Evolutionary conservation across 2,113 vertebrate genomes (phyloP).

Genomic region (Laticauda laticaudata): DNA sequence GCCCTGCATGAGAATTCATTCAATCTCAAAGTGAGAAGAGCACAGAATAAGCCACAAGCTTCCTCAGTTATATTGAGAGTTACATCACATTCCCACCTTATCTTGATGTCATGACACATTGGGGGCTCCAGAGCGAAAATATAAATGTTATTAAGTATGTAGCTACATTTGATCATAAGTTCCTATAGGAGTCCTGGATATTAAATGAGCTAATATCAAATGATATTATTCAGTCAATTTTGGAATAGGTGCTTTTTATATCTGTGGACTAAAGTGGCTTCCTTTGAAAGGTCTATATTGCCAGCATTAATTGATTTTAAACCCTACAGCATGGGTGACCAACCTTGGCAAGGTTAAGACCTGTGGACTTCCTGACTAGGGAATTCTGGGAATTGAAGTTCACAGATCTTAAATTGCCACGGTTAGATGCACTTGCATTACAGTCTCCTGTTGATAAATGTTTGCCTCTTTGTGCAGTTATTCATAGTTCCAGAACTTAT

Average conservation of each 20-base stretch:
- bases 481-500: background rate
- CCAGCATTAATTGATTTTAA: background rate
- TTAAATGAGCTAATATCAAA: background rate
- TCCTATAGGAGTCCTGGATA: background rate
- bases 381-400: too few species aligned
- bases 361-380: too few species aligned
- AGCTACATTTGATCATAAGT: background rate
- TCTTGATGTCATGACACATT: background rate
- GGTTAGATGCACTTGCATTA: too few species aligned
- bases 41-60: background rate
- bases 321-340: background rate
- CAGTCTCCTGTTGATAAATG: background rate
- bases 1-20: background rate
- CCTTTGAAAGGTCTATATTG: background rate
- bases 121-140: background rate
- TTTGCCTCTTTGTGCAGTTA: background rate
- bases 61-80: background rate
- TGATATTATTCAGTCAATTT: background rate
- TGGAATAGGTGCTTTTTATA: background rate
- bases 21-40: background rate
- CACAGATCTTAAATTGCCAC: too few species aligned
- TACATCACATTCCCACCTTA: background rate
- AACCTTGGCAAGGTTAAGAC: too few species aligned
- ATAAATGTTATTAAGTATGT: background rate
- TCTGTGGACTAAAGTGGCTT: background rate